phyloP scores from a whole-genome alignment of 2,113 vertebrate species.

The Lepisosteus osseus region DNA sequence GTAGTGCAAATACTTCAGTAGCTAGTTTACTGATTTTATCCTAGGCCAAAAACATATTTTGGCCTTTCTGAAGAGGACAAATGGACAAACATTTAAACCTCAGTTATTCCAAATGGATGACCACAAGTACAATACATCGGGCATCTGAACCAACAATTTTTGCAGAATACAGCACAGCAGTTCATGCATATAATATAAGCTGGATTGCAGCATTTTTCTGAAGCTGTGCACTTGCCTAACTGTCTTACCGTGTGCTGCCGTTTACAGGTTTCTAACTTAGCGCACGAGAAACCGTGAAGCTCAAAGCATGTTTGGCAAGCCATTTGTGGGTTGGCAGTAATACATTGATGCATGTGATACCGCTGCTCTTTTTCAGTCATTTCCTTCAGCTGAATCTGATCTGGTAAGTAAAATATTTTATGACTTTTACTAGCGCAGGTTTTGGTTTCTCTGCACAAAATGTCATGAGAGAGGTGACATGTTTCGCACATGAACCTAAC shows the following conservation, averaged over 20 bases:
- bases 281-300: slow-evolving; percentile 46
- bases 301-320: slow-evolving; percentile 42
- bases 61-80: too few relatives aligned
- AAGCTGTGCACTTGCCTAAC: slow-evolving; percentile 31
- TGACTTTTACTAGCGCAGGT: neutral
- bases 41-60: too few relatives aligned
- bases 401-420: neutral
- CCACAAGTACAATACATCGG: slow-evolving; percentile 50
- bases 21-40: too few relatives aligned
- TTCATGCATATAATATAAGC: slow-evolving; percentile 46
- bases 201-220: neutral
- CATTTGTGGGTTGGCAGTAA: slow-evolving; percentile 18
- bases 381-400: neutral
- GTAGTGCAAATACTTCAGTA: too few relatives aligned
- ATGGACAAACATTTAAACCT: too few relatives aligned
- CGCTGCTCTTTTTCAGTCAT: neutral
- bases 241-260: neutral
- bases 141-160: slow-evolving; percentile 47
- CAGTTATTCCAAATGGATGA: neutral
- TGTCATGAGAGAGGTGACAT: neutral
- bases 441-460: too few relatives aligned
- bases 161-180: slow-evolving; percentile 47
- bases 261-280: slow-evolving; percentile 13
- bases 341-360: slow-evolving; percentile 43
- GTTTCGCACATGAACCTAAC: neutral